phyloP scores from a whole-genome alignment of 2,113 vertebrate species.

The Trematomus loennbergii region DNA sequence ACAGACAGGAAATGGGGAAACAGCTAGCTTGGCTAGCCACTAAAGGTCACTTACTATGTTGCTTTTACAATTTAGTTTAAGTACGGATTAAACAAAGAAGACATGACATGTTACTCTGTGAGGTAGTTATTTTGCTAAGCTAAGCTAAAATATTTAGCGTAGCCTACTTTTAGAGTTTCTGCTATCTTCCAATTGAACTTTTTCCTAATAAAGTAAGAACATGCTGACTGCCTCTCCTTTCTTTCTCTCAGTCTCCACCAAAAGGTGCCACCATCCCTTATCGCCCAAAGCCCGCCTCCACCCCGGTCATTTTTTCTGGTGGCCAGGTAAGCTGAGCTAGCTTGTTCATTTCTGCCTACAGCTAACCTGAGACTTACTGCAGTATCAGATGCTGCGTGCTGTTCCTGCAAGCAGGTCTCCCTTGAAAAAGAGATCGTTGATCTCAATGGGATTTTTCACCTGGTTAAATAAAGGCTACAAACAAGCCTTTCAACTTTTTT shows the following conservation, averaged over 20 bases:
- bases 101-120: neutral
- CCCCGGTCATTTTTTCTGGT: slow-evolving; percentile 99
- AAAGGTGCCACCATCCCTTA: slow-evolving; percentile 99
- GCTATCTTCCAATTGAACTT: neutral
- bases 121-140: neutral
- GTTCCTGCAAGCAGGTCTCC: too few species aligned
- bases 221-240: slow-evolving; percentile 81
- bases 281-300: slow-evolving; percentile 98
- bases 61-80: neutral
- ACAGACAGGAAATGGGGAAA: neutral
- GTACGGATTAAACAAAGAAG: neutral
- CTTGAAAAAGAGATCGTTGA: too few species aligned
- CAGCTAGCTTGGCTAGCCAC: neutral
- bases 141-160: neutral
- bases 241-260: slow-evolving; percentile 96
- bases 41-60: neutral
- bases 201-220: neutral
- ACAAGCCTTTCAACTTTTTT: slow-evolving; percentile 86
- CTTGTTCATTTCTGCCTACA: slow-evolving; percentile 81
- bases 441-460: too few species aligned
- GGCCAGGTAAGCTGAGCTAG: slow-evolving; percentile 96
- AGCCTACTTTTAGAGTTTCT: neutral
- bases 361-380: slow-evolving; percentile 91
- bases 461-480: too few species aligned
- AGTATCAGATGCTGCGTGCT: slow-evolving; percentile 89